Evolutionary conservation across 2,888 invertebrate genomes (phyloP), one percentile per base, ranked within the genome.

Genomic region (Cerceris rybyensis): DNA sequence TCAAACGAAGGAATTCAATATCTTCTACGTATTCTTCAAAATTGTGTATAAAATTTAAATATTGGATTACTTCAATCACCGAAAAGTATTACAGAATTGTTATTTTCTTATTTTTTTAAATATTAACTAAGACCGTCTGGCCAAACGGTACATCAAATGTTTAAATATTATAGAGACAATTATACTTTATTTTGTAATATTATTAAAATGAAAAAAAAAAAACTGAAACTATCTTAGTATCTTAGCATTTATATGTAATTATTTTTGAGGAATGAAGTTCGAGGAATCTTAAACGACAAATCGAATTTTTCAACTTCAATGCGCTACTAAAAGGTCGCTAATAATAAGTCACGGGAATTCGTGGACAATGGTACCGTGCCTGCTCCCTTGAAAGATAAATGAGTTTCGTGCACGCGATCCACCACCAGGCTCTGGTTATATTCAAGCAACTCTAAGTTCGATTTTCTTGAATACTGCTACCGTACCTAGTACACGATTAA

Each of bases 351-450:
- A 80, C 72, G 82, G 49, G 74, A 81, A 58, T 58, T 55, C 50
- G 69, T 82, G 71, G 74, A 77, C 79, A 86, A 85, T 89, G 89
- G 89, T 88, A 90, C 90, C 86, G 90, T 90, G 82, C 88, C 89
- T 88, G 85, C 87, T 87, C 78, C 87, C 75, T 65, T 65, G 66
- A 84, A 83, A 81, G 75, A 84, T 82, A 85, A 84, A 90, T 86
- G 86, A 86, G 84, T 83, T 78, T 72, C 78, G 69, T 67, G 80
- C 90, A 90, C 90, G 90, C 90, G 87, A 90, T 88, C 88, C 88
- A 87, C 88, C 81, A 78, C 90, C 90, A 89, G 89, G 86, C 89
- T 88, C 89, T 81, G 86, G 69, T 86, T 86, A 83, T 84, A 81
- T 85, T 78, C 49, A n/a, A 78, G 67, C 73, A 67, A 80, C 70